A percentile compares a stretch with the other conserved stretches of the same genome.
Conservation (phyloP, 2,888 invertebrate species). For the Bembecia ichneumoniformis region DNA sequence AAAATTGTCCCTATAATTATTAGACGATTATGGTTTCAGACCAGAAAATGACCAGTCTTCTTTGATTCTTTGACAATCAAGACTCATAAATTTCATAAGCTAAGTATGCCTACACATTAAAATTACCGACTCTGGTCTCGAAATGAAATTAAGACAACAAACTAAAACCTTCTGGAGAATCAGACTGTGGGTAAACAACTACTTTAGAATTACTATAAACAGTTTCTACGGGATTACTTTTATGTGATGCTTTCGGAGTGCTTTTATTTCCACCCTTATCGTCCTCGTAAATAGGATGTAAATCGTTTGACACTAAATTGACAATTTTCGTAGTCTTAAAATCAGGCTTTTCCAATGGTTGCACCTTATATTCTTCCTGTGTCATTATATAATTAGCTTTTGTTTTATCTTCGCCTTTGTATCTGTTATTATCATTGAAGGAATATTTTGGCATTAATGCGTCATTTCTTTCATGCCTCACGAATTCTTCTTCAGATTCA, state of each 20-base stretch:
- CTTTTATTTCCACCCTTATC: neutral
- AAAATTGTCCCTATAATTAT: too few species aligned
- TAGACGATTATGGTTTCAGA: too few species aligned
- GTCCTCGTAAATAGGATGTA: neutral
- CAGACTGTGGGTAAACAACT: slow-evolving; percentile 5
- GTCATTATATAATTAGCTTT: neutral
- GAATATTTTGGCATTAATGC: neutral
- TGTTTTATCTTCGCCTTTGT: too few species aligned
- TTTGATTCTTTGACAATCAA: too few species aligned
- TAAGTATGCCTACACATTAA: too few species aligned
- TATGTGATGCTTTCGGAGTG: neutral
- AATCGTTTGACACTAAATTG: slow-evolving; percentile 6
- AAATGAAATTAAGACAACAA: neutral
- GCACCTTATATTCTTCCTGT: slow-evolving; percentile 14
- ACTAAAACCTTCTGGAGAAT: slow-evolving; percentile 2
- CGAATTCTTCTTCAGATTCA: neutral
- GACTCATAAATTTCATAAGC: too few species aligned
- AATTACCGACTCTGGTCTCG: too few species aligned
- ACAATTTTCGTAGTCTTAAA: slow-evolving; percentile 40
- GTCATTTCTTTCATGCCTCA: neutral
- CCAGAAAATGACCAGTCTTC: too few species aligned
- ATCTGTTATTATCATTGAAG: too few species aligned
- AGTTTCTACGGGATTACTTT: slow-evolving; percentile 30
- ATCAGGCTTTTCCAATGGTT: slow-evolving; percentile 34
- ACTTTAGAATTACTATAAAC: slow-evolving; percentile 48